Percentiles rank a stretch among this genome's conserved stretches.
Conservation (phyloP, 2,113 vertebrate species). For the Delphinapterus leucas region DNA sequence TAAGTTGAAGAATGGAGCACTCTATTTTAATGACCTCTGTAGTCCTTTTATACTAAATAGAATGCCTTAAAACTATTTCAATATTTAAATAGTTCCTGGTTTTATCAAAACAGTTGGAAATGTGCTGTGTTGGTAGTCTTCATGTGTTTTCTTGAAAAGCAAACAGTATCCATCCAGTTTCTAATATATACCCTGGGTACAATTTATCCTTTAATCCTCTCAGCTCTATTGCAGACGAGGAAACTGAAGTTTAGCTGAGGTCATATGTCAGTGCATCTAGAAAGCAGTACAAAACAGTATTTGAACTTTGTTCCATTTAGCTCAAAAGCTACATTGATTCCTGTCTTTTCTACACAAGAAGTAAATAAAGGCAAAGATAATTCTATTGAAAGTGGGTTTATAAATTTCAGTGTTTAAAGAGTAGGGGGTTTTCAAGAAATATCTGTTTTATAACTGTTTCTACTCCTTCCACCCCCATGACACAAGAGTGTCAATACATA, state of each 20-base stretch:
- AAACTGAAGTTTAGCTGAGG: background rate
- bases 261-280: background rate
- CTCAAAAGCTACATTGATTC: background rate
- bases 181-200: background rate
- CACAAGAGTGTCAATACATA: background rate
- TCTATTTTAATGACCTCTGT: background rate
- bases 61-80: background rate
- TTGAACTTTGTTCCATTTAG: background rate
- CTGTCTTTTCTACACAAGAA: background rate
- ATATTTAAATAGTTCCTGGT: background rate
- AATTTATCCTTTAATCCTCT: background rate
- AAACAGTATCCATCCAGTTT: background rate
- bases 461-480: background rate
- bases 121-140: background rate
- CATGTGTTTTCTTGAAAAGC: background rate
- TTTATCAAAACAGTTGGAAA: slow-evolving; percentile 2
- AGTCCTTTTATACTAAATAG: background rate
- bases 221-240: background rate
- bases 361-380: background rate
- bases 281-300: background rate
- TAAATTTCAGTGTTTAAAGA: background rate
- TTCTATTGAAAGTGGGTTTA: background rate
- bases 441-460: background rate
- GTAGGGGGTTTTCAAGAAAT: background rate
- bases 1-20: background rate